Evolutionary conservation across 1,140 invertebrate genomes (phyloP).

Genomic region (Cydia pomonella): DNA sequence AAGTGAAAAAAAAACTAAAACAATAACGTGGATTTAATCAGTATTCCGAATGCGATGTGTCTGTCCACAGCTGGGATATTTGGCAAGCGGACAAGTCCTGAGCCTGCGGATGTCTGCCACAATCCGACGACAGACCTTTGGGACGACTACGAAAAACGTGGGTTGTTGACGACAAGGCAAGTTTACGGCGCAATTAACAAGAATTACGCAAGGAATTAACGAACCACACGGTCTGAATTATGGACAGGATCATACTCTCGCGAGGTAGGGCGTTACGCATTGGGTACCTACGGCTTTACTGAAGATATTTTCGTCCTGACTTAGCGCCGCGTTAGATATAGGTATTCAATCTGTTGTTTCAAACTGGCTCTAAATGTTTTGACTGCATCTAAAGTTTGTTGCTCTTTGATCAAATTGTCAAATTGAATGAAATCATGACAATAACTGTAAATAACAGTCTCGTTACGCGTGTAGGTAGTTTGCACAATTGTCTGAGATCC

Average conservation of each 20-base stretch:
- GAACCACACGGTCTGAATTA: conserved; percentile 44
- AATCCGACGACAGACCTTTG: conserved; percentile 39
- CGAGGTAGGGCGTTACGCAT: conserved; percentile 21
- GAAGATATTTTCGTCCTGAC: conserved; percentile 17
- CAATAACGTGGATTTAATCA: conserved; percentile 72
- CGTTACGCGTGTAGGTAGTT: conserved; percentile 46
- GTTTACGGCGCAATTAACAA: conserved; percentile 52
- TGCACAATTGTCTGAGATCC: conserved; percentile 42
- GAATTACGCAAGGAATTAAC: conserved; percentile 51
- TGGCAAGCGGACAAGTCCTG: conserved; percentile 63
- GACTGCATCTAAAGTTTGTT: conserved; percentile 22
- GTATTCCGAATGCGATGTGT: conserved; percentile 66
- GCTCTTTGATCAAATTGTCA: conserved; percentile 38
- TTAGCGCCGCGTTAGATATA: conserved; percentile 23
- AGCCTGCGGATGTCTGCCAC: conserved; percentile 40
- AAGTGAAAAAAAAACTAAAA: conserved; percentile 75
- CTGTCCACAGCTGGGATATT: conserved; percentile 70
- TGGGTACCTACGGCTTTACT: not conserved
- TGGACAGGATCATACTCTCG: conserved; percentile 33
- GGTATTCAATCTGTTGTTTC: not conserved
- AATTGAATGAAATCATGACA: conserved; percentile 48
- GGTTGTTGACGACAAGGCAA: conserved; percentile 41
- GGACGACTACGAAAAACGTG: conserved; percentile 39
- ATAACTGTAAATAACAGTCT: conserved; percentile 44
- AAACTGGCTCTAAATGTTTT: not conserved